Conservation (phyloP, 1,140 invertebrate species). For the Hyles euphorbiae region DNA sequence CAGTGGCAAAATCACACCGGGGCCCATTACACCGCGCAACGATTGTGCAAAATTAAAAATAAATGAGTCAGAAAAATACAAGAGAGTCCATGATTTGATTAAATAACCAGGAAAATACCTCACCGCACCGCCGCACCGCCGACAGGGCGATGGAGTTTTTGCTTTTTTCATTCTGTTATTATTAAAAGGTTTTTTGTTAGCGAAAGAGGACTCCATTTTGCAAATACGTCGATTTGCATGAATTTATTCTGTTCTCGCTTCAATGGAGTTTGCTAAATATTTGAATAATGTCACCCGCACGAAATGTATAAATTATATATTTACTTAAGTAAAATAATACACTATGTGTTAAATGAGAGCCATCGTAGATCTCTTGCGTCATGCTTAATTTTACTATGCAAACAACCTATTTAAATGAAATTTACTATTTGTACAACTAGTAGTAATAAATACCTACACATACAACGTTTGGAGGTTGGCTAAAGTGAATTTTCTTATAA, state of each 20-base stretch:
- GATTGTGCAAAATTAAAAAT: conserved; percentile 60
- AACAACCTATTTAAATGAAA: too few relatives aligned
- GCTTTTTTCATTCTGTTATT: conserved; percentile 42
- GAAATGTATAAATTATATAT: too few relatives aligned
- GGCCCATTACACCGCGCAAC: not conserved
- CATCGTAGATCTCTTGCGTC: too few relatives aligned
- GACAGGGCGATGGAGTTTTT: conserved; percentile 20
- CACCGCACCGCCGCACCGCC: conserved; percentile 18
- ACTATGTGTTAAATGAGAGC: too few relatives aligned
- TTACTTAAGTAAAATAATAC: too few relatives aligned
- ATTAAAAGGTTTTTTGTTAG: conserved; percentile 55
- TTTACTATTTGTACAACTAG: too few relatives aligned
- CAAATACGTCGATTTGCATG: conserved; percentile 63
- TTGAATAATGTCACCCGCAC: conserved; percentile 29
- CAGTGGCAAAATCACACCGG: not conserved
- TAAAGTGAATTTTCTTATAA: too few relatives aligned
- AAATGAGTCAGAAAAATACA: conserved; percentile 68
- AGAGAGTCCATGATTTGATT: conserved; percentile 62
- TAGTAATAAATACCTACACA: too few relatives aligned
- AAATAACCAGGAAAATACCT: conserved; percentile 68
- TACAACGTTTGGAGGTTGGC: too few relatives aligned
- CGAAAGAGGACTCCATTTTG: conserved; percentile 42
- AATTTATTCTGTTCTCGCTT: conserved; percentile 42
- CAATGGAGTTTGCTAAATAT: conserved; percentile 37
- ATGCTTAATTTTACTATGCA: too few relatives aligned